These are phyloP conservation scores for Planiliza haematocheilus DNA, from an alignment of 2,113 vertebrate genomes.

Conservation along the genomic window DNA sequence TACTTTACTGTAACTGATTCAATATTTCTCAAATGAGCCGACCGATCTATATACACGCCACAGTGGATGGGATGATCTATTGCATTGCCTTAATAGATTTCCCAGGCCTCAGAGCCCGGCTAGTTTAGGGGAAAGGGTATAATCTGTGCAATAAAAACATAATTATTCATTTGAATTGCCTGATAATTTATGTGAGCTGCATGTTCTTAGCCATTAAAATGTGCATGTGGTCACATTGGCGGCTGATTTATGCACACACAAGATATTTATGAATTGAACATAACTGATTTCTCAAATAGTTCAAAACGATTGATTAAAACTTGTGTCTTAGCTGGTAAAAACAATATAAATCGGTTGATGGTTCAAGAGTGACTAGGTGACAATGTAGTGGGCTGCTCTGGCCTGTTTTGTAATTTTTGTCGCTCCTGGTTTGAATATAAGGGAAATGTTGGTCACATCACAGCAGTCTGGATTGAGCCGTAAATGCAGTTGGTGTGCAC, in stretches of 20 bases:
- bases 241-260: not conserved
- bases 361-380: too few relatives aligned
- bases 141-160: slow-evolving; percentile 85
- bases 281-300: not conserved
- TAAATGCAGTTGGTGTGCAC: too few relatives aligned
- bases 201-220: slow-evolving; percentile 33
- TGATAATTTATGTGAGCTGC: slow-evolving; percentile 78
- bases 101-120: slow-evolving; percentile 77
- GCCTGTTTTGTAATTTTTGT: too few relatives aligned
- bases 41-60: slow-evolving; percentile 71
- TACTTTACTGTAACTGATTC: slow-evolving; percentile 89
- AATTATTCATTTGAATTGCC: slow-evolving; percentile 84
- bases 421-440: too few relatives aligned
- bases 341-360: too few relatives aligned
- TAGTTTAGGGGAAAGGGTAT: slow-evolving; percentile 78
- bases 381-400: too few relatives aligned
- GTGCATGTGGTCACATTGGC: not conserved
- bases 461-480: too few relatives aligned
- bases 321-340: not conserved
- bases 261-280: not conserved
- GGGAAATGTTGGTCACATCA: too few relatives aligned
- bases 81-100: slow-evolving; percentile 83
- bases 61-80: slow-evolving; percentile 85
- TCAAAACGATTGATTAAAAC: not conserved
- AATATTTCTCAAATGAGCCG: slow-evolving; percentile 85